Evolutionary conservation across 2,888 invertebrate genomes (phyloP).

Genomic region (Coremacera marginata): DNA sequence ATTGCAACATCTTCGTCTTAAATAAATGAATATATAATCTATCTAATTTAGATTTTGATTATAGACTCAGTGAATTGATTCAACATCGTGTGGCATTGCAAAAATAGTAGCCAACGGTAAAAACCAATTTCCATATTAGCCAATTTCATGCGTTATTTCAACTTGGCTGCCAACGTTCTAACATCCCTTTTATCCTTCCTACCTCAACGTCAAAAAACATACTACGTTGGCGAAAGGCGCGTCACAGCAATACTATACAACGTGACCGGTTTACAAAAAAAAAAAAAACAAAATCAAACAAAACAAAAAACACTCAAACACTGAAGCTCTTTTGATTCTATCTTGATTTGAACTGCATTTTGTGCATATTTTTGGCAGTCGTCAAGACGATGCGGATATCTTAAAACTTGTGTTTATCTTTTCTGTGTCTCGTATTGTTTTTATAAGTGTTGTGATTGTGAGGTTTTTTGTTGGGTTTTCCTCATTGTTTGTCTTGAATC

Average conservation of each 20-base stretch:
- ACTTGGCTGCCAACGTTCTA: background rate
- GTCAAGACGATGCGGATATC: constrained; percentile 38
- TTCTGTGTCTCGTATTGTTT: constrained; percentile 36
- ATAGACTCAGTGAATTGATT: background rate
- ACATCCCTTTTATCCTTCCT: background rate
- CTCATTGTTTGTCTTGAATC: constrained; percentile 35
- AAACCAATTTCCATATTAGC: constrained; percentile 26
- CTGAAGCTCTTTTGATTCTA: background rate
- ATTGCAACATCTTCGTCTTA: no score
- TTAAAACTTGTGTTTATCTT: constrained; percentile 44
- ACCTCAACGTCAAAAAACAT: background rate
- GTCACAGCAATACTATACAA: constrained; percentile 10
- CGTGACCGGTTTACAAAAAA: constrained; percentile 33
- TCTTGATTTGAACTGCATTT: constrained; percentile 31
- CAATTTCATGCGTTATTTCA: constrained; percentile 29
- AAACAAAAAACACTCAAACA: background rate
- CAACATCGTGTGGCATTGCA: background rate
- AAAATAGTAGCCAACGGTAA: constrained; percentile 19
- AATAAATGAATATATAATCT: no score
- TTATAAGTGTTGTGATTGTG: constrained; percentile 17
- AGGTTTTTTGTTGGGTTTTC: background rate
- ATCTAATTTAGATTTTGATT: background rate
- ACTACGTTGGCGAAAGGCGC: background rate
- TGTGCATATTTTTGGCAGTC: constrained; percentile 33
- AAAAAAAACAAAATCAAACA: constrained; percentile 1